Percentiles rank a stretch among this genome's conserved stretches.
Conservation (phyloP, 2,797 vertebrate genomes). For the Iguana delicatissima region DNA sequence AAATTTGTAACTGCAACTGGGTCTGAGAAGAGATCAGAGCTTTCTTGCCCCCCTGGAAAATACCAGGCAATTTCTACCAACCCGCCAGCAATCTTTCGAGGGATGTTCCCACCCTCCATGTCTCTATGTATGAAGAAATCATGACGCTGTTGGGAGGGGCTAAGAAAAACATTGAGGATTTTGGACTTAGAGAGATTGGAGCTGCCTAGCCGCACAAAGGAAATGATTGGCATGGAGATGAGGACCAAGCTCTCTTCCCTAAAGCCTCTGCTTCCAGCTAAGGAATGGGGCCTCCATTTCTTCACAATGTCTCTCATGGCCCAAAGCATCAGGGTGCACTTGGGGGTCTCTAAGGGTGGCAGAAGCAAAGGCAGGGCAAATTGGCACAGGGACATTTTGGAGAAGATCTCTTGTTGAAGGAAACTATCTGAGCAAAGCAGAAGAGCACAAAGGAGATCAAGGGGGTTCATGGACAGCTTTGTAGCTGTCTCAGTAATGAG, state of each 20-base stretch:
- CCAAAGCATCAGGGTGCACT: constrained; percentile 80
- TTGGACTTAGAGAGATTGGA: constrained; percentile 84
- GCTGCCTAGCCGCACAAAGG: constrained; percentile 74
- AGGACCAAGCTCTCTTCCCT: constrained; percentile 76
- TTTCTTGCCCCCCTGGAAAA: constrained; percentile 5
- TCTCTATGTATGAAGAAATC: constrained; percentile 41
- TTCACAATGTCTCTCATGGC: constrained; percentile 78
- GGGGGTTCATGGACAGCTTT: constrained; percentile 61
- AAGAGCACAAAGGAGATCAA: constrained; percentile 81
- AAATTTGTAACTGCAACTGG: constrained; percentile 27
- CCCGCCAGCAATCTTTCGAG: constrained; percentile 28
- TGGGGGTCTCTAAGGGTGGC: constrained; percentile 73
- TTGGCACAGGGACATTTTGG: constrained; percentile 83
- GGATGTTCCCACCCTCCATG: not conserved
- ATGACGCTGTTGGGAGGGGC: constrained; percentile 40
- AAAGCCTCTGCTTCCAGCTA: constrained; percentile 33
- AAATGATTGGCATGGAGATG: constrained; percentile 68
- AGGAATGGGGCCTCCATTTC: constrained; percentile 72
- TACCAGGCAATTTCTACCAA: constrained; percentile 39
- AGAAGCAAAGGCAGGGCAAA: constrained; percentile 82
- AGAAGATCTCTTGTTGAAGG: constrained; percentile 79
- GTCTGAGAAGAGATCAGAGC: constrained; percentile 21
- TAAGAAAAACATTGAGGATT: constrained; percentile 69
- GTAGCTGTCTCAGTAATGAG: accelerated
- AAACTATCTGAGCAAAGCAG: constrained; percentile 81